Percentiles rank a stretch among this genome's conserved stretches.
Evolutionary conservation across 2,113 vertebrate species (phyloP).

Genomic region (Siniperca knerii): DNA sequence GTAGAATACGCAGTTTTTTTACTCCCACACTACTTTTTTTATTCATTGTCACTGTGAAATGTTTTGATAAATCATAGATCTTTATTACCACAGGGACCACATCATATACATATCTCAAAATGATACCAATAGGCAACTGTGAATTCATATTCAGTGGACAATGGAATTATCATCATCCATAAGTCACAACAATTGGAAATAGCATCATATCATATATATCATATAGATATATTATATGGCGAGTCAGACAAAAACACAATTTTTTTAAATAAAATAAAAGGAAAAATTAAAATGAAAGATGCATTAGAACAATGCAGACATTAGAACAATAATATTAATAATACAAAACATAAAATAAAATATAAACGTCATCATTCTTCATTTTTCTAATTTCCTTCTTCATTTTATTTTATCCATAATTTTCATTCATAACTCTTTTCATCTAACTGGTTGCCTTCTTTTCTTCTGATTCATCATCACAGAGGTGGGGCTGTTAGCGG

Average conservation of each 20-base stretch:
- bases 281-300: not conserved
- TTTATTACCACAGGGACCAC: not conserved
- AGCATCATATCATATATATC: not conserved
- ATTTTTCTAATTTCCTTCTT: not conserved
- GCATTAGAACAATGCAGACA: not conserved
- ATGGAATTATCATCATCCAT: too few species aligned
- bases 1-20: not conserved
- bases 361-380: too few species aligned
- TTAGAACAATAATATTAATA: not conserved
- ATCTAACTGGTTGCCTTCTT: not conserved
- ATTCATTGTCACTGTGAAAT: not conserved
- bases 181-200: not conserved
- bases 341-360: not conserved
- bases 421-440: not conserved
- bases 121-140: not conserved
- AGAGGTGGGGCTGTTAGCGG: constrained; percentile 19
- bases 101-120: not conserved
- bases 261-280: not conserved
- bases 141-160: not conserved
- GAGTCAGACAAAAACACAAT: not conserved
- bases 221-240: too few species aligned
- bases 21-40: not conserved
- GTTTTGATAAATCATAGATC: not conserved
- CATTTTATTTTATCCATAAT: not conserved
- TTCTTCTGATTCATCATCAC: not conserved